Conservation (phyloP, 2,797 vertebrate species). For the Manis javanica region DNA sequence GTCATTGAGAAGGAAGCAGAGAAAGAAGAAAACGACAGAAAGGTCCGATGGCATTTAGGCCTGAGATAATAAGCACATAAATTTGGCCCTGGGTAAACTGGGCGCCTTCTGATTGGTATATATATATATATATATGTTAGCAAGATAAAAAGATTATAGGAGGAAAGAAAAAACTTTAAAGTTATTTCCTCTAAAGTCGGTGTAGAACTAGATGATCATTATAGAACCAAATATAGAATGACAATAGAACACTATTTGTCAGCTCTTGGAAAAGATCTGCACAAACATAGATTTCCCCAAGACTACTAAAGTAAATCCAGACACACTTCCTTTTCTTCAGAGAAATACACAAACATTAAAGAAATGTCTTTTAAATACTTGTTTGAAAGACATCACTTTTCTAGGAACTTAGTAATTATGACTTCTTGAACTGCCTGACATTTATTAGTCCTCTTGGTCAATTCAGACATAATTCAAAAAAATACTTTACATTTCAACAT, state of each 20-base stretch:
- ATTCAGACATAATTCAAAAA: not conserved
- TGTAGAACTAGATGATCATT: slow-evolving; percentile 1
- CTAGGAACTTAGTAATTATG: slow-evolving; percentile 46
- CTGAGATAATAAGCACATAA: not conserved
- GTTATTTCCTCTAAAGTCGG: not conserved
- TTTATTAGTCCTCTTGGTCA: slow-evolving; percentile 29
- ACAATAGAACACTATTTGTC: not conserved
- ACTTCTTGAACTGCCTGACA: slow-evolving; percentile 28
- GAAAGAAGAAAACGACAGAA: slow-evolving; percentile 18
- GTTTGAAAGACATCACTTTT: slow-evolving; percentile 57
- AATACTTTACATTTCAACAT: slow-evolving; percentile 79
- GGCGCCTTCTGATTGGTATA: not conserved
- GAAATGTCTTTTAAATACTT: slow-evolving; percentile 34
- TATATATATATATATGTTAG: not conserved
- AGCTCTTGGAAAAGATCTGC: slow-evolving; percentile 31
- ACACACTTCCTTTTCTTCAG: not conserved
- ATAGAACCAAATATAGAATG: slow-evolving; percentile 43
- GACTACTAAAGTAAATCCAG: slow-evolving; percentile 30
- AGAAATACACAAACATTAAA: not conserved
- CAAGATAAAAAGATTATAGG: not conserved
- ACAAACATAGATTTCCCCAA: slow-evolving; percentile 41
- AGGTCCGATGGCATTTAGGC: not conserved
- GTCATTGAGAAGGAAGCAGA: not conserved
- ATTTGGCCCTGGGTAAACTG: not conserved
- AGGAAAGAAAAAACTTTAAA: not conserved